Conservation (phyloP, 2,888 invertebrate genomes). For the Tetrapedia diversipes region DNA sequence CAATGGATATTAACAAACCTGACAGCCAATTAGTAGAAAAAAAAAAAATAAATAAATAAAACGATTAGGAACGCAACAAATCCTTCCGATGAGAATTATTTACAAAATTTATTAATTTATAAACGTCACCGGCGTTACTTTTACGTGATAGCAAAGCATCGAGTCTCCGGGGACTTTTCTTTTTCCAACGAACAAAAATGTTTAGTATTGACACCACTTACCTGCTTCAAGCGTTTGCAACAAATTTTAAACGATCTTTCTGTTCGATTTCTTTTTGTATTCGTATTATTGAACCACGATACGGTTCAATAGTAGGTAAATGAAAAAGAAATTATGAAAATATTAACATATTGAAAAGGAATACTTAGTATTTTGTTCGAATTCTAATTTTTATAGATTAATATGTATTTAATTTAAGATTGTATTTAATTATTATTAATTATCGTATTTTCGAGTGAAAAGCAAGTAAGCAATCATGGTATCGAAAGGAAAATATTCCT, state of each 20-base stretch:
- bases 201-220: constrained; percentile 66
- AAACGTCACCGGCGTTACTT: constrained; percentile 56
- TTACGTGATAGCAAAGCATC: constrained; percentile 54
- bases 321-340: neutral
- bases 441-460: too few relatives aligned
- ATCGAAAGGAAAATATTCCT: constrained; percentile 23
- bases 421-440: neutral
- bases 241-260: neutral
- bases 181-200: constrained; percentile 36
- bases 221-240: constrained; percentile 53
- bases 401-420: neutral
- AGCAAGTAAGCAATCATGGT: neutral
- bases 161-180: constrained; percentile 37
- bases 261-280: neutral
- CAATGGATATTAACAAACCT: constrained; percentile 76
- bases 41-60: constrained; percentile 27
- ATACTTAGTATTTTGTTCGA: constrained; percentile 7
- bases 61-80: constrained; percentile 62
- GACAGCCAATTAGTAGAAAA: constrained; percentile 78
- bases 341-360: neutral
- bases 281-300: neutral
- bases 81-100: constrained; percentile 62
- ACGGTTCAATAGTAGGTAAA: neutral
- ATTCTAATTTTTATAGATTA: neutral
- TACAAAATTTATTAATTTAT: constrained; percentile 58